These are phyloP conservation scores for Microcebus murinus DNA, from an alignment of 2,113 vertebrate species.

Conservation along the genomic window DNA sequence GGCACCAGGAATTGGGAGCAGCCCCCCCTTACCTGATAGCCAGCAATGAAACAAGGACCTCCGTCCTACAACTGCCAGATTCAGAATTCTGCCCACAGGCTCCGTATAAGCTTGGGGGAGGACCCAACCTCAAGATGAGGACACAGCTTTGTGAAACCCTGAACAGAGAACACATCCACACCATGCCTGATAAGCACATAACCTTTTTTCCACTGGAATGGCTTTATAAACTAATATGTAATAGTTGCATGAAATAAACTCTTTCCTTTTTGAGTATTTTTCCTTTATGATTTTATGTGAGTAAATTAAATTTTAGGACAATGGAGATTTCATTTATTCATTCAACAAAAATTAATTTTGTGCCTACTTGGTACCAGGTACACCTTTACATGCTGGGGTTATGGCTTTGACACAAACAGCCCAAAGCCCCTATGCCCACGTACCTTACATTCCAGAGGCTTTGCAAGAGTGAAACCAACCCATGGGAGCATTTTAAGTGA, in stretches of 20 bases:
- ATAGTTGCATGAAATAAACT: background rate
- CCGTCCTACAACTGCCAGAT: background rate
- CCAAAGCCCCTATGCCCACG: background rate
- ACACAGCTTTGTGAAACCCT: too few species aligned
- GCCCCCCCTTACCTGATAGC: too few species aligned
- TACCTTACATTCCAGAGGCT: background rate
- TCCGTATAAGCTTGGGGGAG: background rate
- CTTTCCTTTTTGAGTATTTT: background rate
- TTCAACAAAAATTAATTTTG: background rate
- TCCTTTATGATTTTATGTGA: background rate
- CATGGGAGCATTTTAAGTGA: background rate
- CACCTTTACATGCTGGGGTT: background rate
- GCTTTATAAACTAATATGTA: background rate
- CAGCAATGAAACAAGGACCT: background rate
- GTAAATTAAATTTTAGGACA: background rate
- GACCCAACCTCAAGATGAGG: background rate
- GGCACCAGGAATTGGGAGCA: background rate
- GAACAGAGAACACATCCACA: background rate
- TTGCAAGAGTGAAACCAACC: background rate
- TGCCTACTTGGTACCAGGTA: background rate
- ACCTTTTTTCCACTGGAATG: too few species aligned
- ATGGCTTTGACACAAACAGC: background rate
- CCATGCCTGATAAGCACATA: too few species aligned
- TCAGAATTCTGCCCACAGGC: background rate
- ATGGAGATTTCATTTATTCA: background rate